phyloP scores from a whole-genome alignment of 2,888 invertebrate species.

The Dynastes tityus region DNA sequence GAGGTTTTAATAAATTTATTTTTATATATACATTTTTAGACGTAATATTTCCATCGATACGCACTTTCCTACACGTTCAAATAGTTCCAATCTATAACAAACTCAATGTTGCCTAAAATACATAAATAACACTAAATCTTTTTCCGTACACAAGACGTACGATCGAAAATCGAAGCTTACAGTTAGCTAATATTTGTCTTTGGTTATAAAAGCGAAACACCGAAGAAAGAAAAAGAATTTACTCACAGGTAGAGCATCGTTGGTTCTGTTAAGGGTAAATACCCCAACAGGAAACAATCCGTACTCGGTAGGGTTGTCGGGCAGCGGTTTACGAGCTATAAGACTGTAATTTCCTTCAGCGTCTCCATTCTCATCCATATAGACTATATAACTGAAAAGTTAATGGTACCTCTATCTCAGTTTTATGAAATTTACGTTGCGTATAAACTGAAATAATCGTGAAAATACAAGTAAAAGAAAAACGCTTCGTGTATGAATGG shows the following conservation, averaged over 20 bases:
- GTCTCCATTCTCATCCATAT: constrained; percentile 93
- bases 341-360: constrained; percentile 96
- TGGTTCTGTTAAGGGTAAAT: constrained; percentile 76
- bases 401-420: constrained; percentile 18
- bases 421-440: background rate
- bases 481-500: background rate
- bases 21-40: too few species aligned
- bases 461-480: background rate
- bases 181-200: too few species aligned
- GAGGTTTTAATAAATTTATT: too few species aligned
- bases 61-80: too few species aligned
- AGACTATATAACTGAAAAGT: constrained; percentile 85
- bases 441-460: background rate
- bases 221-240: constrained; percentile 10
- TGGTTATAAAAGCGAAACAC: background rate
- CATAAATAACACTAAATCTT: too few species aligned
- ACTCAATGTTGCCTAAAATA: too few species aligned
- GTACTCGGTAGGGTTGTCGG: constrained; percentile 71
- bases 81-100: too few species aligned
- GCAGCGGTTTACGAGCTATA: constrained; percentile 74
- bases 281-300: constrained; percentile 88
- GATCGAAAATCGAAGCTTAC: too few species aligned
- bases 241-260: constrained; percentile 84
- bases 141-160: too few species aligned
- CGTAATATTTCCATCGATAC: too few species aligned